These are phyloP conservation scores for Trachelipus rathkii DNA, from an alignment of 1,140 invertebrate genomes.

Conservation along the genomic window DNA sequence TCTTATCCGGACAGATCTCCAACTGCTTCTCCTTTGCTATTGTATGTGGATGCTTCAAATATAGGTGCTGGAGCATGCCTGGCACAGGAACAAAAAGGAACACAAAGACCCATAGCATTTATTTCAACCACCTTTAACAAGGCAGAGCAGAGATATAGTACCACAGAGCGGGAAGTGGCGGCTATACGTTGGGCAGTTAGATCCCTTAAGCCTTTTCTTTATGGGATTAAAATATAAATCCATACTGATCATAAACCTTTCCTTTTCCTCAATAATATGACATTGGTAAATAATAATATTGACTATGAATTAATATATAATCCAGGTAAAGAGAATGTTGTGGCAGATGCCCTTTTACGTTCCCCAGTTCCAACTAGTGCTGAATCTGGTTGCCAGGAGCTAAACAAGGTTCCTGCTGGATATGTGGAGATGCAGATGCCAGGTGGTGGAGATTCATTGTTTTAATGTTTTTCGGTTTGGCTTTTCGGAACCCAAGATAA, in stretches of 20 bases:
- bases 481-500: background rate
- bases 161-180: conserved; percentile 8
- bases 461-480: background rate
- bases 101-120: background rate
- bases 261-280: background rate
- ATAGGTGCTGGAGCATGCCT: conserved; percentile 22
- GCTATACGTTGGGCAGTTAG: conserved; percentile 18
- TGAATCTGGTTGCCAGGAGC: background rate
- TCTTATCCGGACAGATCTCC: too few relatives aligned
- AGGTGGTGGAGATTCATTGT: background rate
- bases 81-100: background rate
- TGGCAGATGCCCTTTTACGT: background rate
- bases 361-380: background rate
- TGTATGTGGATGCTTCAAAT: conserved; percentile 18
- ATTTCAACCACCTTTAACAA: background rate
- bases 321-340: conserved; percentile 7
- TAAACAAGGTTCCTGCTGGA: background rate
- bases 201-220: conserved; percentile 10
- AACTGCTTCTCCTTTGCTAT: background rate
- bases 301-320: background rate
- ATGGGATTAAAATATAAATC: background rate
- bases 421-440: background rate
- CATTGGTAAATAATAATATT: background rate
- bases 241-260: conserved; percentile 19
- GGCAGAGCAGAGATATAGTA: background rate